phyloP scores from a whole-genome alignment of 2,797 vertebrate species.

The Syngnathus acus region DNA sequence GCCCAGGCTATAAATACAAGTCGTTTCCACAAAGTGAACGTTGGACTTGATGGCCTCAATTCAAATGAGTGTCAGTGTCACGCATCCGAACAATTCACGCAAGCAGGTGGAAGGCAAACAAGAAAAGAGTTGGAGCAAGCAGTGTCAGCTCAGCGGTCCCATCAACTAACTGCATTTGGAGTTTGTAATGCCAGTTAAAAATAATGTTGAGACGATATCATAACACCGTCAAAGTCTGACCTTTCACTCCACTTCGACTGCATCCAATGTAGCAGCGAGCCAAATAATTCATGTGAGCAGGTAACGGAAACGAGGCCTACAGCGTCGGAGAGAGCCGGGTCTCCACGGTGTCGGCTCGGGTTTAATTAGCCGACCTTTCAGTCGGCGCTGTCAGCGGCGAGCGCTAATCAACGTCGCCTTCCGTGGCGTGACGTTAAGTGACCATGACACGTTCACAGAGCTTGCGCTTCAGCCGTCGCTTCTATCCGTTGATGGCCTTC shows the following conservation, averaged over 20 bases:
- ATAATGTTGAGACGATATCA: not conserved
- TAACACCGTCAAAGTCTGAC: not conserved
- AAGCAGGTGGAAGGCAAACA: not conserved
- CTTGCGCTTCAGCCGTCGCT: constrained; percentile 22
- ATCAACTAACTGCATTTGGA: not conserved
- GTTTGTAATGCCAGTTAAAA: not conserved
- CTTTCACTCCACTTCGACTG: not conserved
- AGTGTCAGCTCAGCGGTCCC: not conserved
- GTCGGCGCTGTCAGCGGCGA: constrained; percentile 38
- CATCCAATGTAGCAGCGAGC: not conserved
- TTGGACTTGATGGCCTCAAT: not conserved
- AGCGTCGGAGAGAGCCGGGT: constrained; percentile 15
- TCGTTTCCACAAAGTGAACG: not conserved
- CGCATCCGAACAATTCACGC: not conserved
- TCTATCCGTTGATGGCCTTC: constrained; percentile 20
- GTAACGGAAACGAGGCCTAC: constrained; percentile 1
- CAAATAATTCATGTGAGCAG: not conserved
- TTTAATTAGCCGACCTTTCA: constrained; percentile 66
- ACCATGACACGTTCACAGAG: constrained; percentile 44
- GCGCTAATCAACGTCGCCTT: constrained; percentile 59
- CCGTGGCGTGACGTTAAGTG: constrained; percentile 48
- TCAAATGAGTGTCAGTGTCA: not conserved
- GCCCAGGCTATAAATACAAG: not conserved
- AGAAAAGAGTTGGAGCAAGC: not conserved
- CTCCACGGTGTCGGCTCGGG: constrained; percentile 42